Evolutionary conservation across 2,113 vertebrate species (phyloP).

Genomic region (Sminthopsis crassicaudata): DNA sequence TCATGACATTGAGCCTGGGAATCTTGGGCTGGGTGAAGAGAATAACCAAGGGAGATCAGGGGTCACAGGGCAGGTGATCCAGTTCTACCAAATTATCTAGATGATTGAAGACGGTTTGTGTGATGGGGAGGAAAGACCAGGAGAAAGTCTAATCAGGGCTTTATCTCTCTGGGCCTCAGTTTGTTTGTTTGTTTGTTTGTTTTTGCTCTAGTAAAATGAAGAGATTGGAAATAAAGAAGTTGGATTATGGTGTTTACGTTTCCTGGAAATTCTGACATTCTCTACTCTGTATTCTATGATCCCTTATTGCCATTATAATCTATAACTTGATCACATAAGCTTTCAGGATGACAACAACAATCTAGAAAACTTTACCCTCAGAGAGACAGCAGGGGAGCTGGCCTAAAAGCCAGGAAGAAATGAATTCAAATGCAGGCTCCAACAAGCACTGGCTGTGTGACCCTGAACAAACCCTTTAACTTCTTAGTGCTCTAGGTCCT

Average conservation of each 20-base stretch:
- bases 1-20: slow-evolving; percentile 1
- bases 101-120: not conserved
- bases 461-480: not conserved
- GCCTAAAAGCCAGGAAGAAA: not conserved
- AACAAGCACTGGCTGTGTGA: not conserved
- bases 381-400: not conserved
- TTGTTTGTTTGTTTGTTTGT: not conserved
- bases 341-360: not conserved
- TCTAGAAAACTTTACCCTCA: not conserved
- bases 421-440: not conserved
- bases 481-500: not conserved
- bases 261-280: not conserved
- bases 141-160: not conserved
- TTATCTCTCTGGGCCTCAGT: not conserved
- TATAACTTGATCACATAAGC: not conserved
- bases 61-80: not conserved
- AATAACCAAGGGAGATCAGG: not conserved
- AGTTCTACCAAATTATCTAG: not conserved
- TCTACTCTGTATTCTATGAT: not conserved
- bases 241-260: not conserved
- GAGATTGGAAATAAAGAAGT: not conserved
- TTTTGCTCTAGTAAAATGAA: not conserved
- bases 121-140: not conserved
- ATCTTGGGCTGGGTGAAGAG: slow-evolving; percentile 2
- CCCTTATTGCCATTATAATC: not conserved